Conservation (phyloP, 2,113 vertebrate species). For the Meriones unguiculatus region DNA sequence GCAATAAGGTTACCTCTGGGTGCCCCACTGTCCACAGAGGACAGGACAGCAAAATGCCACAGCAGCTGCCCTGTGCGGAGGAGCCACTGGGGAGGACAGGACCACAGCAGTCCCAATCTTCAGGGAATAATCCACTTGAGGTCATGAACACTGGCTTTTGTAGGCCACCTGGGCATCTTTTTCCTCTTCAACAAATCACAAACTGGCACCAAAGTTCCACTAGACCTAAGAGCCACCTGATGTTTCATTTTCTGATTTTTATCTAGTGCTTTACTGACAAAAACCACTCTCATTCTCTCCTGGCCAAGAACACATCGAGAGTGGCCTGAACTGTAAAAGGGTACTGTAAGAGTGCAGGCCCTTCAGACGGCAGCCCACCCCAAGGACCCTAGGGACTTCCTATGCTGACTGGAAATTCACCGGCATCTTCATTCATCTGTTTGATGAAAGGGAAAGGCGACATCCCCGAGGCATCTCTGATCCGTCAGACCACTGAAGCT, state of each 20-base stretch:
- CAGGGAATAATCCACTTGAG: background rate
- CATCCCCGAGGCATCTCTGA: background rate
- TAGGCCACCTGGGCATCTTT: background rate
- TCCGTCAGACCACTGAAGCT: background rate
- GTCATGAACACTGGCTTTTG: background rate
- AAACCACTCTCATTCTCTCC: background rate
- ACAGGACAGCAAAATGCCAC: background rate
- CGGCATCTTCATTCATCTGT: conserved; percentile 16
- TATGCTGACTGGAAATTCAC: background rate
- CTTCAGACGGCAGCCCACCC: background rate
- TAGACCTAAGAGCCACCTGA: background rate
- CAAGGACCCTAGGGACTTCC: background rate
- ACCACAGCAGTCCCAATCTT: background rate
- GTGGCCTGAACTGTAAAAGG: background rate
- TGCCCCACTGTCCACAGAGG: background rate
- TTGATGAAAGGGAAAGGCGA: background rate
- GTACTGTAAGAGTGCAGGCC: background rate
- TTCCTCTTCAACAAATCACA: background rate
- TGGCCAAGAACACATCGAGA: background rate
- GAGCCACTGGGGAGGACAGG: background rate
- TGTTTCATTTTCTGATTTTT: background rate
- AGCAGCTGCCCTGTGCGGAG: background rate
- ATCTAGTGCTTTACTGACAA: background rate
- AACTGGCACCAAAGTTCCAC: background rate
- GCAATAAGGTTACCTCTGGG: background rate